These are phyloP conservation scores for Hylaea fasciaria DNA, from an alignment of 2,888 invertebrate genomes.

Conservation along the genomic window DNA sequence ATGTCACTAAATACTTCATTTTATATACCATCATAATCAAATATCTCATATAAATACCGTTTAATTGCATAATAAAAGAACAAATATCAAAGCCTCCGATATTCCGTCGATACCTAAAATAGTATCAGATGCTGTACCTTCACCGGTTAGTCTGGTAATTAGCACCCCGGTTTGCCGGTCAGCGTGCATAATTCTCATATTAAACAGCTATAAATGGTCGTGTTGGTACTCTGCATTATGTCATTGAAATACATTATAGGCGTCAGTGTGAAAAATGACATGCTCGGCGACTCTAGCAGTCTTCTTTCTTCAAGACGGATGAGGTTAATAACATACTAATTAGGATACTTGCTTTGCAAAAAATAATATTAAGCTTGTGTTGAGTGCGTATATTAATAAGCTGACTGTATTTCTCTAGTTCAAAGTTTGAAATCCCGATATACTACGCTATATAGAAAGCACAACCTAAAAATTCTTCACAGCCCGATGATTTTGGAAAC, in stretches of 20 bases:
- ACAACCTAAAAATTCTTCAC: no score
- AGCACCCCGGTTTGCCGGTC: conserved; percentile 6
- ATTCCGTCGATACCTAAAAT: conserved; percentile 1
- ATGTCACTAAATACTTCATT: background rate
- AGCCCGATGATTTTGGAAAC: no score
- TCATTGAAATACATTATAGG: conserved; percentile 20
- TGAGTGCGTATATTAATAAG: no score
- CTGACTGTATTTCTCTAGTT: no score
- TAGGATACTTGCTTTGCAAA: no score
- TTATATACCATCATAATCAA: background rate
- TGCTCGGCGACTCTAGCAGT: no score
- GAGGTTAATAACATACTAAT: no score
- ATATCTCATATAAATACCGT: background rate
- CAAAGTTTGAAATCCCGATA: no score
- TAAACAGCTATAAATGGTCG: conserved; percentile 16
- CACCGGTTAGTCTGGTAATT: conserved; percentile 15
- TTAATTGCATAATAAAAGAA: background rate
- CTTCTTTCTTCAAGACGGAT: background rate
- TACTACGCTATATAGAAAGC: no score
- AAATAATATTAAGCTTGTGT: no score
- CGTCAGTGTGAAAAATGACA: conserved; percentile 11
- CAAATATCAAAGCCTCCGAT: no score
- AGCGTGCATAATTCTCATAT: conserved; percentile 20
- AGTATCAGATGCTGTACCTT: conserved; percentile 6
- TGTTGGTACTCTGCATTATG: conserved; percentile 8